Evolutionary conservation across 2,797 vertebrate genomes (phyloP).

Genomic region (Knipowitschia caucasica): DNA sequence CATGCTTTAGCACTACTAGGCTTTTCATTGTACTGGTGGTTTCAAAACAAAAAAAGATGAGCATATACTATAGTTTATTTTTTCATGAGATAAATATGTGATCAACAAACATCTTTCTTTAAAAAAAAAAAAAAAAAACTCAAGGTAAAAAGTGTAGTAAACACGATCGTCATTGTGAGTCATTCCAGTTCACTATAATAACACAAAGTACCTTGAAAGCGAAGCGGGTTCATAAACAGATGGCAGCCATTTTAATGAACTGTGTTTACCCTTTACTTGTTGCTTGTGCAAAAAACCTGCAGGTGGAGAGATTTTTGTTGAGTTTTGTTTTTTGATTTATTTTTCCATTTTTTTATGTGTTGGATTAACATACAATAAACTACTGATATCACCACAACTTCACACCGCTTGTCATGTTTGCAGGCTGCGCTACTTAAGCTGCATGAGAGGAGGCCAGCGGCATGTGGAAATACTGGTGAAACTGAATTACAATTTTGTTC

Average conservation of each 20-base stretch:
- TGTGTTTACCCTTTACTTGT: constrained; percentile 77
- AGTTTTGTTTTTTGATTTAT: constrained; percentile 50
- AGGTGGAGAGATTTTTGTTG: constrained; percentile 78
- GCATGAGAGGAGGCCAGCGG: no score
- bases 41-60: constrained; percentile 51
- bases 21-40: constrained; percentile 61
- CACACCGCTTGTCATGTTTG: constrained; percentile 75
- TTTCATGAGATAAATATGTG: constrained; percentile 34
- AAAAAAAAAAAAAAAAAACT: constrained; percentile 62
- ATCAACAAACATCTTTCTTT: constrained; percentile 22
- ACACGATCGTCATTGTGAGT: constrained; percentile 65
- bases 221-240: constrained; percentile 79
- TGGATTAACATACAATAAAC: constrained; percentile 97
- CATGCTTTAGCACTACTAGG: constrained; percentile 74
- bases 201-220: constrained; percentile 73
- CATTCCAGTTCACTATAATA: constrained; percentile 76
- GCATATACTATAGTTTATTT: constrained; percentile 57
- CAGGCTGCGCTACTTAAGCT: no score
- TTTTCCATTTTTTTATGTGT: constrained; percentile 95
- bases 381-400: constrained; percentile 94
- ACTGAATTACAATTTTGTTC: no score
- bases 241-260: constrained; percentile 84
- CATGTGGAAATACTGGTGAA: no score
- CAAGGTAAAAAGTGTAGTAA: constrained; percentile 72
- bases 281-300: constrained; percentile 84